Evolutionary conservation across 2,888 invertebrate genomes (phyloP).

Genomic region (Tiliacea citrago): DNA sequence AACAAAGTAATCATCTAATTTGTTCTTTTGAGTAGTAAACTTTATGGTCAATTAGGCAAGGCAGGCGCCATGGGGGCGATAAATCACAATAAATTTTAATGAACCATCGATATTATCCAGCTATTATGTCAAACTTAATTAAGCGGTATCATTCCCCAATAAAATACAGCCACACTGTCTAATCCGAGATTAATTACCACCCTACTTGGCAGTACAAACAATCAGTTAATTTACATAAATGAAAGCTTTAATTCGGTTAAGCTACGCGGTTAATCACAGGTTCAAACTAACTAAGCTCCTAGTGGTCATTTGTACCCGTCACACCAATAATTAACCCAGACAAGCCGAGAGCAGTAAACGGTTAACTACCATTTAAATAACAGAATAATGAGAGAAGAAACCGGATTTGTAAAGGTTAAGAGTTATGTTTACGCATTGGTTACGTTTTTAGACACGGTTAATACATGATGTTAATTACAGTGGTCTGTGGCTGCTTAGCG

Average conservation of each 20-base stretch:
- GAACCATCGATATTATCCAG: slow-evolving; percentile 70
- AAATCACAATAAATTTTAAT: slow-evolving; percentile 73
- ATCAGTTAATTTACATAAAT: slow-evolving; percentile 87
- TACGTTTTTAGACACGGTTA: slow-evolving; percentile 76
- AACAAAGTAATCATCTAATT: slow-evolving; percentile 50
- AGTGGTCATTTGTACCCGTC: slow-evolving; percentile 87
- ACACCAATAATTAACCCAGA: slow-evolving; percentile 84
- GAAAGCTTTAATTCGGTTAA: slow-evolving; percentile 88
- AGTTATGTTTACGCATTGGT: slow-evolving; percentile 73
- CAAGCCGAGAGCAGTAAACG: slow-evolving; percentile 79
- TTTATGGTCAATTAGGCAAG: slow-evolving; percentile 59
- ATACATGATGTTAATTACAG: slow-evolving; percentile 75
- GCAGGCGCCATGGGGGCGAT: slow-evolving; percentile 61
- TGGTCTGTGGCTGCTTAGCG: slow-evolving; percentile 51
- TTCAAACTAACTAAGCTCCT: slow-evolving; percentile 81
- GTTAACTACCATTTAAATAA: slow-evolving; percentile 85
- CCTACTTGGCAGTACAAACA: slow-evolving; percentile 78
- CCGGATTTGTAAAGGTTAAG: slow-evolving; percentile 82
- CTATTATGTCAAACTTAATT: slow-evolving; percentile 77
- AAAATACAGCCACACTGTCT: slow-evolving; percentile 71
- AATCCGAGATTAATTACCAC: slow-evolving; percentile 78
- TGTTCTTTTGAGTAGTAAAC: slow-evolving; percentile 59
- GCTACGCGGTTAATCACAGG: slow-evolving; percentile 84
- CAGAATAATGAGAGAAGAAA: slow-evolving; percentile 80
- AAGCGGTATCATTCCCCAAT: slow-evolving; percentile 71